Evolutionary conservation across 2,113 vertebrate genomes (phyloP).

Genomic region (Microtus pennsylvanicus): DNA sequence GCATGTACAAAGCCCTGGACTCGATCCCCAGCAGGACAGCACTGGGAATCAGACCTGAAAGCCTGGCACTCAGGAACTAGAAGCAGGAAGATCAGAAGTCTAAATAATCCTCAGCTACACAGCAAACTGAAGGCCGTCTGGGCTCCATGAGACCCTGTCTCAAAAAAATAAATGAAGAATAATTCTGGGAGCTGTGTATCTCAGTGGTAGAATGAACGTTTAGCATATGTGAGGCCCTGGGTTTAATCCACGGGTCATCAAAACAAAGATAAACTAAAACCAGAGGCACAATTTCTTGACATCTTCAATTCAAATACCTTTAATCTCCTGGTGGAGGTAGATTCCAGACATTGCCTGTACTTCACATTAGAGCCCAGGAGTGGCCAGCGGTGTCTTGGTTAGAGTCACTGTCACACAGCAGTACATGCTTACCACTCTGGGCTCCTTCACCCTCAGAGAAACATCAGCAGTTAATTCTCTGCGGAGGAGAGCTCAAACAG

Average conservation of each 20-base stretch:
- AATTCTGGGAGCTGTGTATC: neutral
- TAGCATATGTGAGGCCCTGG: neutral
- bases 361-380: neutral
- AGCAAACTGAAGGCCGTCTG: neutral
- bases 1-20: neutral
- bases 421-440: neutral
- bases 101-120: neutral
- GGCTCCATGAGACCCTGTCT: neutral
- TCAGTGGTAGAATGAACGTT: neutral
- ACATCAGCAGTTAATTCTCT: conserved; percentile 23
- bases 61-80: neutral
- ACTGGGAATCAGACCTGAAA: neutral
- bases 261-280: neutral
- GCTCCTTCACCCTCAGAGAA: conserved; percentile 22
- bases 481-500: neutral
- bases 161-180: neutral
- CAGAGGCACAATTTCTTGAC: neutral
- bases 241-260: neutral
- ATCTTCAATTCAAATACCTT: conserved; percentile 11
- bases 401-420: neutral
- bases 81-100: neutral
- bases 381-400: neutral
- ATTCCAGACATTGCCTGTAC: neutral
- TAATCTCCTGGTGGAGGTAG: neutral
- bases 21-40: too few relatives aligned